These are phyloP conservation scores for Clavelina lepadiformis DNA, from an alignment of 23 tunicate species.

Conservation along the genomic window DNA sequence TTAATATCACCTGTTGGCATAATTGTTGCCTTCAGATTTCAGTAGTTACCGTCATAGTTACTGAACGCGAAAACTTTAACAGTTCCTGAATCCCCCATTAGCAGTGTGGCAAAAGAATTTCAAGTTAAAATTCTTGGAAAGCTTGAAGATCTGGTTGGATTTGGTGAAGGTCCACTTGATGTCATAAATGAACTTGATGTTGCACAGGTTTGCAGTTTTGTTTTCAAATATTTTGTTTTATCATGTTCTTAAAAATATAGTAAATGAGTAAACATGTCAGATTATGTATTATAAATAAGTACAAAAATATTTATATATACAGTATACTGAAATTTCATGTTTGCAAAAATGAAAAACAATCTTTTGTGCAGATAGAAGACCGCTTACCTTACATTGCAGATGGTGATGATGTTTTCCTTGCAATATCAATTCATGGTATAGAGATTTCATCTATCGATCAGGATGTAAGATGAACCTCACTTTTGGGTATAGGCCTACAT, in stretches of 20 bases:
- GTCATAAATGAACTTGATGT: slow-evolving; percentile 73
- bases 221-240: not conserved
- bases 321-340: no score
- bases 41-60: no score
- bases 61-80: no score
- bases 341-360: no score
- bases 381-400: slow-evolving; percentile 50
- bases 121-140: slow-evolving; percentile 51
- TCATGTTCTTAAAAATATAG: no score
- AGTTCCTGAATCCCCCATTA: no score
- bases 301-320: no score
- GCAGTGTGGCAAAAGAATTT: no score
- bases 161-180: slow-evolving; percentile 72
- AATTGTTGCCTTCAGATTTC: not conserved
- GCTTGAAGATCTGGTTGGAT: slow-evolving; percentile 41
- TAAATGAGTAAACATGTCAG: no score
- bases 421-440: slow-evolving; percentile 55
- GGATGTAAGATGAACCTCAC: slow-evolving; percentile 23
- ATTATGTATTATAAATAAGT: no score
- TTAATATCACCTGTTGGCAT: no score
- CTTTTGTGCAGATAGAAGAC: slow-evolving; percentile 72
- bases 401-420: slow-evolving; percentile 54
- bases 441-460: slow-evolving; percentile 15
- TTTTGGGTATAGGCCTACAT: no score
- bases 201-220: slow-evolving; percentile 58